Evolutionary conservation across 2,113 vertebrate genomes (phyloP), one percentile per base, ranked within the genome.

Genomic region (Narcine bancroftii): DNA sequence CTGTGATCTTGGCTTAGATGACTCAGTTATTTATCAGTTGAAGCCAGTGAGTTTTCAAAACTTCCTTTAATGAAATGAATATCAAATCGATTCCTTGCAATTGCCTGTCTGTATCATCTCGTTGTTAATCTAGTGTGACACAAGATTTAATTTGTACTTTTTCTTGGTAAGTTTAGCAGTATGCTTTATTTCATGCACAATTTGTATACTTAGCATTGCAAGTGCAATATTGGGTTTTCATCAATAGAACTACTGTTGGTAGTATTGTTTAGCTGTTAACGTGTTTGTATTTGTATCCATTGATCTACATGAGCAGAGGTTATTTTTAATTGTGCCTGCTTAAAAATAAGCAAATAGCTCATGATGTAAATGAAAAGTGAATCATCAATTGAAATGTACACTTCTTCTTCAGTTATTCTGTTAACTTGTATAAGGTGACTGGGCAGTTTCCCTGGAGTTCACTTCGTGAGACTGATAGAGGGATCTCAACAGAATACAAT

Each of bases 381-480:
- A 77, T 66, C 42, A 33, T 79, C 3, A 24, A 60, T 76, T 83
- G n/a, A 45, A 79, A 79, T 39, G 33, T 92, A 36, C 63, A 2
- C 13, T 94, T 93, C 93, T 71, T 75, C 94, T 96, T 92, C 95
- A 99, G 98, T 93, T 95, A 99, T 94, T 96, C 97, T 21, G 93
- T 98, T n/a, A 99, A 99, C 93, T 6, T 98, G 3, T 99, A 99
- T 93, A 99, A 99, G 96, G 98, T 99, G 36, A 99, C 97, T 0
- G 98, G 98, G 0, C 98, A 99, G 95, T 99, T 99, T 93, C 98
- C 98, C 0, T 99, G 98, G 98, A 99, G 98, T 94, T 99, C 98
- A 0, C 95, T 99, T 42, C 98, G 98, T 89, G 98, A 99, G 96
- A 99, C 98, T 0, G 98, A 99, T 95, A 93, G 98, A 93, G 98